phyloP scores from a whole-genome alignment of 2,888 invertebrate genomes.

The Harmothoe impar region DNA sequence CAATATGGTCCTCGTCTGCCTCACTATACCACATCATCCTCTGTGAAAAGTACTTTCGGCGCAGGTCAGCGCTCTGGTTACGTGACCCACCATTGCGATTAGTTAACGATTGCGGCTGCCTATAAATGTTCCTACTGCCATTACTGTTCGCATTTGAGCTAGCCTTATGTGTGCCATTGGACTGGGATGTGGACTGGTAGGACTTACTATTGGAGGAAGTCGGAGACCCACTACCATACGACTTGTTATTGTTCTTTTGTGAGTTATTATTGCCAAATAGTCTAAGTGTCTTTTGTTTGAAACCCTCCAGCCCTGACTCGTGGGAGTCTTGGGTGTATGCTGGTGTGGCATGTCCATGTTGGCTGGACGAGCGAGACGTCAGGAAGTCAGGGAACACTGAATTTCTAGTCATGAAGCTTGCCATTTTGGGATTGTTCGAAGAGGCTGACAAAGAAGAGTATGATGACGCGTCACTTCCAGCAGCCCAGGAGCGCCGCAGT shows the following conservation, averaged over 20 bases:
- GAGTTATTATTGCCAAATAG: conserved; percentile 38
- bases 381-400: conserved; percentile 51
- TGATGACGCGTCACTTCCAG: not conserved
- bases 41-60: conserved; percentile 62
- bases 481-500: conserved; percentile 7
- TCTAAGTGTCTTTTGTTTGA: conserved; percentile 38
- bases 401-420: conserved; percentile 50
- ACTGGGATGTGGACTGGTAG: not conserved
- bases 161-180: not conserved
- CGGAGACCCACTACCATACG: not conserved
- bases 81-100: conserved; percentile 21
- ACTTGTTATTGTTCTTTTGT: conserved; percentile 26
- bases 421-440: not conserved
- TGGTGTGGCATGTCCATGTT: conserved; percentile 38
- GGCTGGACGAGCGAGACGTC: not conserved
- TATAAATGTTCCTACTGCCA: conserved; percentile 20
- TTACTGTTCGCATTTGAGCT: not conserved
- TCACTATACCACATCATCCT: conserved; percentile 64
- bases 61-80: conserved; percentile 32
- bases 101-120: conserved; percentile 16
- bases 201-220: not conserved
- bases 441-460: too few species aligned
- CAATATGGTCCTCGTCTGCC: conserved; percentile 30
- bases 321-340: not conserved
- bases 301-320: conserved; percentile 10